Conservation (phyloP, 2,113 vertebrate species). For the Hippolais icterina region DNA sequence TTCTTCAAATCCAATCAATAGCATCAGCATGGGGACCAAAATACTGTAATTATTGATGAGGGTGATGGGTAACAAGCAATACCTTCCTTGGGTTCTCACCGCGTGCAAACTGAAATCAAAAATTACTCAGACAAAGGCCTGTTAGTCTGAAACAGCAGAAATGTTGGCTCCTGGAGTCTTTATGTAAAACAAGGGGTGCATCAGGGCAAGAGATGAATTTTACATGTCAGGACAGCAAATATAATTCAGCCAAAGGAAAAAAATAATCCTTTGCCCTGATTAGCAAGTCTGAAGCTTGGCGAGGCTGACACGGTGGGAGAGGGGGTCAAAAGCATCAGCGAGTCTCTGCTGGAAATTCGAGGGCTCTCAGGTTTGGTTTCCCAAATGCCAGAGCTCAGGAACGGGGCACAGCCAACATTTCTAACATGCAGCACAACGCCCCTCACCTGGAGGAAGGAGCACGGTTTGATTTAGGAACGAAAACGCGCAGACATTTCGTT, state of each 20-base stretch:
- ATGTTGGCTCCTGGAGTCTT: background rate
- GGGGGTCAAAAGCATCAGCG: background rate
- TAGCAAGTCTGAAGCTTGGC: background rate
- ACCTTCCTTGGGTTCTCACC: background rate
- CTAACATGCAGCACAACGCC: accelerated
- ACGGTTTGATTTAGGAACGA: background rate
- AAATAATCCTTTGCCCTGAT: background rate
- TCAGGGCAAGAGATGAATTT: background rate
- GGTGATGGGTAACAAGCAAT: background rate
- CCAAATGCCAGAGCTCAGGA: background rate
- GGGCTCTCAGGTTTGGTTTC: background rate
- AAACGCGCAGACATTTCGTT: background rate
- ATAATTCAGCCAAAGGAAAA: background rate
- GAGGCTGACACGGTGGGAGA: background rate
- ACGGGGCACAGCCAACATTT: background rate
- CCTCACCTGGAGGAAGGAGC: background rate
- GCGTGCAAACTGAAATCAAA: background rate
- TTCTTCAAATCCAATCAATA: background rate
- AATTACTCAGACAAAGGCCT: background rate
- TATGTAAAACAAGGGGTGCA: background rate
- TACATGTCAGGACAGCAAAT: background rate
- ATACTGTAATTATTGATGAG: background rate
- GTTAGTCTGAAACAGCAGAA: background rate
- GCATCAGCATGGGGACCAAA: background rate
- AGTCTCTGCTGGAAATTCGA: background rate